phyloP scores from a whole-genome alignment of 2,113 vertebrate species.

The Phalacrocorax brasilianus region DNA sequence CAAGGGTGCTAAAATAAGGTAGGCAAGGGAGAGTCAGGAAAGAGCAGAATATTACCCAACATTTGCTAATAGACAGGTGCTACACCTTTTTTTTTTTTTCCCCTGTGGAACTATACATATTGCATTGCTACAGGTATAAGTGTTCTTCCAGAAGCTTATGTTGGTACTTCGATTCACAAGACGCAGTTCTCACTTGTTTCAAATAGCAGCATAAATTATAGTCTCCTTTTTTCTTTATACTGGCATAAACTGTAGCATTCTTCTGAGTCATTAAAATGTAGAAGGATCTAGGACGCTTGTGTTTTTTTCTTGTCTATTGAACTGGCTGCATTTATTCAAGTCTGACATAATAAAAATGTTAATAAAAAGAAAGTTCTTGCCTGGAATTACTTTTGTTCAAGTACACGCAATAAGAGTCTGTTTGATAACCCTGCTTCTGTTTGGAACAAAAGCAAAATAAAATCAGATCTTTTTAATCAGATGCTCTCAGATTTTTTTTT shows the following conservation, averaged over 20 bases:
- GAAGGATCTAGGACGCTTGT: background rate
- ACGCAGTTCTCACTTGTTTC: background rate
- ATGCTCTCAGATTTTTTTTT: background rate
- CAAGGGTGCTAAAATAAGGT: background rate
- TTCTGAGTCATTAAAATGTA: background rate
- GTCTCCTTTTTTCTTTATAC: background rate
- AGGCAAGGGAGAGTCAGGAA: background rate
- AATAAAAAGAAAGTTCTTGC: constrained; percentile 2
- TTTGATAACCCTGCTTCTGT: background rate
- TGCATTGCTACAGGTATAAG: background rate
- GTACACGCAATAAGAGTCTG: background rate
- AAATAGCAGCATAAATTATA: background rate
- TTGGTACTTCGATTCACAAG: background rate
- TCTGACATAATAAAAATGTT: background rate
- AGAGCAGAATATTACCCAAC: background rate
- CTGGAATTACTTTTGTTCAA: background rate
- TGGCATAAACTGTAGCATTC: background rate
- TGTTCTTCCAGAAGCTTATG: background rate
- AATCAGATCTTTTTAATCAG: background rate
- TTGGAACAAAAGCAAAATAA: background rate
- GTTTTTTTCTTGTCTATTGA: background rate
- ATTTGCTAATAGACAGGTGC: background rate
- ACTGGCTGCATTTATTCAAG: constrained; percentile 1
- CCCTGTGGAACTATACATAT: background rate
- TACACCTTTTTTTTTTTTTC: background rate